Base-by-base conservation (phyloP, 2,113 vertebrate genomes). In the Ammodytes marinus region DNA sequence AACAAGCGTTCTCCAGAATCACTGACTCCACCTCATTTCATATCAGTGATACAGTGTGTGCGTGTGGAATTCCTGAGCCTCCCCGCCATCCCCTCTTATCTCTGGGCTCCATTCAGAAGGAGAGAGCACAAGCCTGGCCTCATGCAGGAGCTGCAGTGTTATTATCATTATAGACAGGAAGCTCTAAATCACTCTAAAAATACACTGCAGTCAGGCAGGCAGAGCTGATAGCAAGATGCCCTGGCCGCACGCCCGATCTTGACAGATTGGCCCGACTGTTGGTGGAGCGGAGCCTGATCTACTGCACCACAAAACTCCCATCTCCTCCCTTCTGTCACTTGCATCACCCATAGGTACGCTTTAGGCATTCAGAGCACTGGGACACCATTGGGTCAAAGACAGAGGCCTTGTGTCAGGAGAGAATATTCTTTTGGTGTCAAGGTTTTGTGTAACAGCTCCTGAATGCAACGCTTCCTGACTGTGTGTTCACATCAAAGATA, bases 131-230 rank as follows among this genome's bases (percentile, higher is more conserved):
- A 27, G 14, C 45, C 63, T 45, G 86, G 80, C 81, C 68, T 81
- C 77, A 63, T n/a, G 81, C 89, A 58, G 86, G 57, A 84, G 80
- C 84, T 50, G 85, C 83, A 81, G 77, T 47, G 60, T 84, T 85
- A 91, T 90, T 80, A 91, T 89, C 88, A 79, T 88, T 77, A 90
- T 46, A 92, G 90, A 89, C 83, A 90, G 76, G 65, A 84, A 85
- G 63, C 67, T 74, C 70, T 88, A 93, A 91, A 93, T 92, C 87
- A 90, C 86, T 91, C 88, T 88, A 89, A 93, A 93, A 92, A 92
- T 90, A 92, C 86, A 80, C 85, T 57, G 81, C 83, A 82, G 85
- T 40, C 81, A 55, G 80, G 65, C 79, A 39, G 85, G 69, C 55
- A 19, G 14, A 53, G 54, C 85, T 59, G 85, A 85, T 65, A 85